phyloP scores from a whole-genome alignment of 2,113 vertebrate genomes.

The Pedionomus torquatus region DNA sequence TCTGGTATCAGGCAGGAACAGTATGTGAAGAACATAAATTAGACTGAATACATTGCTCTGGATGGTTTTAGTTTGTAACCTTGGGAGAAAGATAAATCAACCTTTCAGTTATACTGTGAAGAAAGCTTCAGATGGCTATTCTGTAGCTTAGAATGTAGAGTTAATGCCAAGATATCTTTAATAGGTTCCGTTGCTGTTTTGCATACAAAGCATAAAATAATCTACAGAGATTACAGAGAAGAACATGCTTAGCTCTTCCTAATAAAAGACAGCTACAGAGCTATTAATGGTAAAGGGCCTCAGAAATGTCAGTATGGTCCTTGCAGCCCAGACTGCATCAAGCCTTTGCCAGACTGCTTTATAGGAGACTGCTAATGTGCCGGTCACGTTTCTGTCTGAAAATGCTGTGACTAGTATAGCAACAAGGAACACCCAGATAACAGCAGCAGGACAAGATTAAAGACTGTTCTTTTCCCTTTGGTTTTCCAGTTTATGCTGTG shows the following conservation, averaged over 20 bases:
- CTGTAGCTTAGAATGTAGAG: background rate
- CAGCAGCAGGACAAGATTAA: background rate
- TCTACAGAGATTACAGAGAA: background rate
- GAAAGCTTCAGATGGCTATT: background rate
- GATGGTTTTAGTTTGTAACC: background rate
- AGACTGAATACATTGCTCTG: background rate
- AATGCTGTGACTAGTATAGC: background rate
- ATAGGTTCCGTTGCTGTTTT: background rate
- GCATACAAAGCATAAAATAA: background rate
- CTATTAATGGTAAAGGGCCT: background rate
- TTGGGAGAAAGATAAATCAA: background rate
- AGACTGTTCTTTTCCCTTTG: background rate
- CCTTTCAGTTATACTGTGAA: background rate
- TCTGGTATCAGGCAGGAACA: background rate
- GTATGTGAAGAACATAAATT: background rate
- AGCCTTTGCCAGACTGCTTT: background rate
- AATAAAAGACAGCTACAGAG: background rate
- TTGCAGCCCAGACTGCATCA: background rate
- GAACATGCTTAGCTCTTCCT: background rate
- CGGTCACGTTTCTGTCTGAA: background rate
- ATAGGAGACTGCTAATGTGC: background rate
- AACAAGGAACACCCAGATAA: background rate
- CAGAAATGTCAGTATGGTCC: background rate
- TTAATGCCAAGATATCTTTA: background rate
- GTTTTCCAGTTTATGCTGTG: background rate